These are phyloP conservation scores for Hypomesus transpacificus DNA, from an alignment of 2,113 vertebrate species.

Conservation along the genomic window DNA sequence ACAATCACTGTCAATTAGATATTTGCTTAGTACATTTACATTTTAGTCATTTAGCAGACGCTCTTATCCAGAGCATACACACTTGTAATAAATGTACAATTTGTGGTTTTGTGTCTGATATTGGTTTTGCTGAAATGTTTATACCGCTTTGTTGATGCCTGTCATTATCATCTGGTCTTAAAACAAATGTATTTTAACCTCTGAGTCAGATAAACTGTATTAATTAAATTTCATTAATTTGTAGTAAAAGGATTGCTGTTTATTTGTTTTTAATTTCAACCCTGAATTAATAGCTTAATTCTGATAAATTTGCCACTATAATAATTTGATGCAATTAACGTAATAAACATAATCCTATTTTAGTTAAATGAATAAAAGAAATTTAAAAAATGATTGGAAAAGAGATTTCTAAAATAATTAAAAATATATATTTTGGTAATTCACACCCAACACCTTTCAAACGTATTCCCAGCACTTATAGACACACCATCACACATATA, in stretches of 20 bases:
- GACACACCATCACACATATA: conserved; percentile 31
- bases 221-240: neutral
- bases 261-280: neutral
- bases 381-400: neutral
- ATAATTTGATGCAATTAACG: neutral
- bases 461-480: conserved; percentile 46
- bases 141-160: neutral
- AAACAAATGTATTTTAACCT: neutral
- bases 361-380: neutral
- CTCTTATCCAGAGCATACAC: too few species aligned
- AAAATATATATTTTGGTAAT: conserved; percentile 32
- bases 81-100: too few species aligned
- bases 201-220: neutral
- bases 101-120: too few species aligned
- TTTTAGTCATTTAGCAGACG: too few species aligned
- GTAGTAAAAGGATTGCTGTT: neutral
- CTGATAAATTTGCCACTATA: neutral
- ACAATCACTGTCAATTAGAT: too few species aligned
- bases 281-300: neutral
- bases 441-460: conserved; percentile 35
- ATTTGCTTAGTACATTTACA: too few species aligned
- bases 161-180: neutral
- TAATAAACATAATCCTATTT: neutral
- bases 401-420: neutral
- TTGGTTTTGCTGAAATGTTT: neutral